Evolutionary conservation across 1,140 invertebrate genomes (phyloP), one percentile per base, ranked within the genome.

Genomic region (Achatina immaculata): DNA sequence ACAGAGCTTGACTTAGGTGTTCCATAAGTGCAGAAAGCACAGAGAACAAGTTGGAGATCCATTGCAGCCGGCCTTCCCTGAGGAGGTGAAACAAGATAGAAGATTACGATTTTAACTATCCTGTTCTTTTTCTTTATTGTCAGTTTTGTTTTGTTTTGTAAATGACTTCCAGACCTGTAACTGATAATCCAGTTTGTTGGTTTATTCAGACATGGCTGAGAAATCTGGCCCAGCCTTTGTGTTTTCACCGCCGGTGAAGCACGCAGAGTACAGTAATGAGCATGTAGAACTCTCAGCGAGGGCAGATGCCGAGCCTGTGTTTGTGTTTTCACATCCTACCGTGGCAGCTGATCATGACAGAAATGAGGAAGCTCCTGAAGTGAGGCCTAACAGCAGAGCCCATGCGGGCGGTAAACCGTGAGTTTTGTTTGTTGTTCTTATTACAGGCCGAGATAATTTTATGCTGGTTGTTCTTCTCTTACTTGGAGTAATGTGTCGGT

Each of bases 311-410:
- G 38, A 19, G 40, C 1, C 48, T 14, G 14, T 40, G 24, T 73
- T 73, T 73, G 71, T 73, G 7, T 73, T 73, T 45, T 73, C 71
- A 45, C 71, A 73, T 2, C 71, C 71, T 28, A 73, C 71, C 31
- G 42, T 73, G 31, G 71, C 71, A 0, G 43, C 24, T 6, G 71
- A 48, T 7, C 4, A 28, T 21, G 71, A 51, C 21, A 31, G 11
- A 4, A 1, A 28, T 21, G n/a, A 4, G n/a, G 43, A 34, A 4
- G 16, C n/a, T 24, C 31, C 43, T 3, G 38, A 73, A 31, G 28
- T 43, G 21, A 21, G 42, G 38, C n/a, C 36, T 40, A 21, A 42
- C 36, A n/a, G 68, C 36, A 69, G 36, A 43, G 42, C 9, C 38
- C 24, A 42, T n/a, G 36, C 24, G 4, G 36, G 2, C 9, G 21